Evolutionary conservation across 53 echinoderm and acorn worm genomes (phyloP).

Genomic region (Henricia sp.): DNA sequence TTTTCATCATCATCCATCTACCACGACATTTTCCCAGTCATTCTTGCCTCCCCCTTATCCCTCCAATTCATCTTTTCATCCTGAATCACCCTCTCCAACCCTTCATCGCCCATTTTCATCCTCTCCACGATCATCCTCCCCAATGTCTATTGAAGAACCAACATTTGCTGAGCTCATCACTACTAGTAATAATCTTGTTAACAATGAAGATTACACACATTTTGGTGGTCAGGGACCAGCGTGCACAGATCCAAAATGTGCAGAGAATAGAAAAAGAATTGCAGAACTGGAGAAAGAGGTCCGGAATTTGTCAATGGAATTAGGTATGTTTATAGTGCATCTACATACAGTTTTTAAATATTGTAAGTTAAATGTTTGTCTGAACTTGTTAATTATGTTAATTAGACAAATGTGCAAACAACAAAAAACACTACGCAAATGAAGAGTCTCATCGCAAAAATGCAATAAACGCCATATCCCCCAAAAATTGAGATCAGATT

Average conservation of each 20-base stretch:
- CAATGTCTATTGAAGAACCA: slow-evolving; percentile 17
- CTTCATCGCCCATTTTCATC: slow-evolving; percentile 25
- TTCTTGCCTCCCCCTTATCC: slow-evolving; percentile 19
- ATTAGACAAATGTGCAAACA: background rate
- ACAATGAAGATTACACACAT: slow-evolving; percentile 16
- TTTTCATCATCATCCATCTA: slow-evolving; percentile 2
- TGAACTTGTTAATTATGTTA: slow-evolving; percentile 8
- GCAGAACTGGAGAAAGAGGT: slow-evolving; percentile 6
- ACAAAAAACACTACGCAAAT: slow-evolving; percentile 2
- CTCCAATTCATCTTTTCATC: slow-evolving; percentile 25
- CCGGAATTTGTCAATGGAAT: background rate
- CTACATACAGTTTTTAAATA: slow-evolving; percentile 15
- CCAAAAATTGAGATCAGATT: no score
- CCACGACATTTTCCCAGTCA: slow-evolving; percentile 13
- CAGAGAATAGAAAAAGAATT: background rate
- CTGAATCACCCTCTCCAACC: slow-evolving; percentile 28
- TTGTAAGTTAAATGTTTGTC: slow-evolving; percentile 13
- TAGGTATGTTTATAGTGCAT: slow-evolving; percentile 29
- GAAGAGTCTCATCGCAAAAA: slow-evolving; percentile 13
- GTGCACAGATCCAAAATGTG: slow-evolving; percentile 9
- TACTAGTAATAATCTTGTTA: slow-evolving; percentile 2
- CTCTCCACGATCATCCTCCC: slow-evolving; percentile 26
- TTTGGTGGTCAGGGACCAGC: slow-evolving; percentile 9
- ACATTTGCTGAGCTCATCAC: slow-evolving; percentile 21
- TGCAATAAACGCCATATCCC: no score